Base-by-base conservation (phyloP, 2,113 vertebrate species). In the Plecturocebus donacophilus region DNA sequence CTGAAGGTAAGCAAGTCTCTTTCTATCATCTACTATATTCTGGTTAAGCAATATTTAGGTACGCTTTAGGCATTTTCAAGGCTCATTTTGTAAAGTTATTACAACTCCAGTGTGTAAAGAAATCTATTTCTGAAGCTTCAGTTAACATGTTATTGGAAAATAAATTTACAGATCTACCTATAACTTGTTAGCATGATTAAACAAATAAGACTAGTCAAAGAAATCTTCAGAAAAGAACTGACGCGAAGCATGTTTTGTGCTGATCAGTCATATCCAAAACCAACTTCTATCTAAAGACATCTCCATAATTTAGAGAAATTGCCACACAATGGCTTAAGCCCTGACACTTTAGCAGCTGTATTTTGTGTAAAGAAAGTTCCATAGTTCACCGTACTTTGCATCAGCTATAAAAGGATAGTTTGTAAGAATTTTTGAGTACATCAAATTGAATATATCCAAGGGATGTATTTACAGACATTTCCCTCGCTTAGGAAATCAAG, bases 21-120 rank as follows among this genome's bases (percentile, higher is more conserved):
- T 98, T 98, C 66, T 96, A 45, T 96, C 88, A 97, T 90, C 5
- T 7, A 47, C 35, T 95, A 45, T 54, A 94, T 97, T 97, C 83
- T 79, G 49, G 35, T 66, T 93, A 97, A 97, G 96, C 71, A 91
- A 42, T 49, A 93, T 79, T 79, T 97, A 97, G 70, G 35, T 92
- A 96, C 7, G 23, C 42, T 91, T 64, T 90, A 73, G 38, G 49
- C 56, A 97, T 97, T 98, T 98, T 97, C 82, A 97, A 95, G 71
- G 47, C 42, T 98, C 61, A 95, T 97, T 96, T 97, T 97, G 21
- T 91, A 98, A 97, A 97, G 38, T 52, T 95, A 49, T 85, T 95
- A 38, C 5, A 97, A 84, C 2, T 54, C 1, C 35, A 91, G 11
- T 85, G 2, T 80, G 38, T 95, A 83, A 97, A 97, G 40, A 96